Evolutionary conservation across 2,888 invertebrate species (phyloP).

Genomic region (Scaptomyza flava): DNA sequence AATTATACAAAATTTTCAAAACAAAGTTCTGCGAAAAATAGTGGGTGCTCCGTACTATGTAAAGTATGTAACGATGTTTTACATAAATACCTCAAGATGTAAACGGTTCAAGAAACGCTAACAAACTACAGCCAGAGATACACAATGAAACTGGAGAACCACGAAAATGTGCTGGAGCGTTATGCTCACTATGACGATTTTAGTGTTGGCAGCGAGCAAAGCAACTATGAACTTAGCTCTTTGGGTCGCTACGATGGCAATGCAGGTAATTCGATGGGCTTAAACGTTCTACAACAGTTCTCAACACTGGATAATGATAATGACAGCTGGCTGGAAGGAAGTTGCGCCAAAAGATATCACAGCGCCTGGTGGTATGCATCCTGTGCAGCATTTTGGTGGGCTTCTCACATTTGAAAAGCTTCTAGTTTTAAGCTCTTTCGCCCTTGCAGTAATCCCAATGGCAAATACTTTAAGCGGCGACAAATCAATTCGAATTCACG

Average conservation of each 20-base stretch:
- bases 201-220: slow-evolving; percentile 87
- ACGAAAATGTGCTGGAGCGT: slow-evolving; percentile 38
- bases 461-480: slow-evolving; percentile 86
- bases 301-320: slow-evolving; percentile 86
- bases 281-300: slow-evolving; percentile 89
- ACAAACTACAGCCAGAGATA: no score
- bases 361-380: slow-evolving; percentile 91
- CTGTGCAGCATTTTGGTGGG: slow-evolving; percentile 87
- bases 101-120: no score
- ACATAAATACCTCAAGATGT: no score
- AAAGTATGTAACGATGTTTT: no score
- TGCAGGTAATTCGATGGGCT: slow-evolving; percentile 88
- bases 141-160: no score
- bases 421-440: not conserved
- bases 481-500: slow-evolving; percentile 38
- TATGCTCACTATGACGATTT: slow-evolving; percentile 87
- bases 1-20: no score
- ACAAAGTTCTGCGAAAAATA: no score
- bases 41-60: no score
- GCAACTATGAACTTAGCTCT: slow-evolving; percentile 87
- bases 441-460: slow-evolving; percentile 88
- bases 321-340: slow-evolving; percentile 86
- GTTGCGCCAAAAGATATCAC: slow-evolving; percentile 87
- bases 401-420: not conserved
- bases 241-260: slow-evolving; percentile 87